Base-by-base conservation (phyloP, 2,888 invertebrate species). In the Parnassius orleans region DNA sequence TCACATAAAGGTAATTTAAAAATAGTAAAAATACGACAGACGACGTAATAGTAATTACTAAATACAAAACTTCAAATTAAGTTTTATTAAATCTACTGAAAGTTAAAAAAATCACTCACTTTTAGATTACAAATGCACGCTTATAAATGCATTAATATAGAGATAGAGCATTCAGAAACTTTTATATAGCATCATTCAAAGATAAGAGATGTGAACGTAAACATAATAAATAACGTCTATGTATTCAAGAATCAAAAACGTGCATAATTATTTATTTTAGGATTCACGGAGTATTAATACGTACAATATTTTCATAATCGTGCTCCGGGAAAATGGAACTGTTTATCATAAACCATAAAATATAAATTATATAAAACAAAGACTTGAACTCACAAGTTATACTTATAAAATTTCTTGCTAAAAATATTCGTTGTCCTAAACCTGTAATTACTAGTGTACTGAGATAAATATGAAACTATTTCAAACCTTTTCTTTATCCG, bases 101-200 rank as follows among this genome's bases (percentile, higher is more conserved):
- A 46, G 41, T 53, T 7, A 9, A 53, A 59, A 44, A 53, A 12
- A 46, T 2, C 57, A 62, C 61, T 62, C 43, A 48, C 48, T 47
- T n/a, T 47, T 41, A 15, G 53, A 46, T 57, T 48, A 48, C 14
- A 51, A 54, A 59, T 41, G 11, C 54, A 55, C 51, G 2, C 2
- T 43, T 68, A 62, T 65, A 57, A 68, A 60, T 68, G 66, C 61
- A 66, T 42, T 54, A 44, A 59, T 51, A 62, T 61, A 55, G 56
- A 65, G 67, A 62, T 61, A 55, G 57, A 65, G 67, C 55, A 52
- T 57, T 55, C 62, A 65, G 61, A 65, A 65, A 67, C 66, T 72
- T 73, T 72, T 73, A 72, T 70, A 72, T 69, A 72, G 62, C 51
- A 62, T 15, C 58, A 60, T 56, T 65, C 57, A 53, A 58, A 66